Percentiles rank a stretch among this genome's conserved stretches.
phyloP scores from a whole-genome alignment of 2,113 vertebrate genomes.

The Etia nguti region DNA sequence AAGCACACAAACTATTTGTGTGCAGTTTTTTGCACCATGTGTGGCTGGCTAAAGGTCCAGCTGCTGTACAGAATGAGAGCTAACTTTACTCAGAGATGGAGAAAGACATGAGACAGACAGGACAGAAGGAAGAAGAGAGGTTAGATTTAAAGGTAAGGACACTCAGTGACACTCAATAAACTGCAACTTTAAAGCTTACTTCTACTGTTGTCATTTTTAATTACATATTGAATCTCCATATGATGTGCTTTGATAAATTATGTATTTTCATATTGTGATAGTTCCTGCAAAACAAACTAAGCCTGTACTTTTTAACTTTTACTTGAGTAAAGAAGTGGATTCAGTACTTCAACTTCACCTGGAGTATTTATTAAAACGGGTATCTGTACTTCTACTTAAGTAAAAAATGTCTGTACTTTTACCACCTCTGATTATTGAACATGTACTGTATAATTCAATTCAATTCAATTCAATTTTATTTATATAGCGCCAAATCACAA shows the following conservation, averaged over 20 bases:
- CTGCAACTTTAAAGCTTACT: neutral
- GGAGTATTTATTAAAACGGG: neutral
- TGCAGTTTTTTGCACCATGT: neutral
- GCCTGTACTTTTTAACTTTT: neutral
- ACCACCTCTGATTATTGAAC: neutral
- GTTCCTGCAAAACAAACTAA: neutral
- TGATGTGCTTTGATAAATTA: neutral
- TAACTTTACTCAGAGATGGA: neutral
- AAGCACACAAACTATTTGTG: neutral
- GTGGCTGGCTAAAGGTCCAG: neutral
- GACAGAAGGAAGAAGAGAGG: neutral
- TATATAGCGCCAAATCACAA: too few relatives aligned
- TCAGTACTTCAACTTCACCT: neutral
- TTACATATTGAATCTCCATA: neutral
- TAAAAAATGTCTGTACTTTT: neutral
- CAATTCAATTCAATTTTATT: too few relatives aligned
- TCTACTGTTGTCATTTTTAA: neutral
- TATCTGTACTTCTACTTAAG: neutral
- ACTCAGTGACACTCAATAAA: neutral
- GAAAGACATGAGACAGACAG: neutral
- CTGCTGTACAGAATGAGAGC: neutral
- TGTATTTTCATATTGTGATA: accelerated
- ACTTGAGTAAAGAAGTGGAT: neutral
- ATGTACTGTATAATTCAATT: too few relatives aligned
- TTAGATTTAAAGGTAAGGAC: neutral